Conservation (phyloP, 2,888 invertebrate genomes). For the Orthosia incerta region DNA sequence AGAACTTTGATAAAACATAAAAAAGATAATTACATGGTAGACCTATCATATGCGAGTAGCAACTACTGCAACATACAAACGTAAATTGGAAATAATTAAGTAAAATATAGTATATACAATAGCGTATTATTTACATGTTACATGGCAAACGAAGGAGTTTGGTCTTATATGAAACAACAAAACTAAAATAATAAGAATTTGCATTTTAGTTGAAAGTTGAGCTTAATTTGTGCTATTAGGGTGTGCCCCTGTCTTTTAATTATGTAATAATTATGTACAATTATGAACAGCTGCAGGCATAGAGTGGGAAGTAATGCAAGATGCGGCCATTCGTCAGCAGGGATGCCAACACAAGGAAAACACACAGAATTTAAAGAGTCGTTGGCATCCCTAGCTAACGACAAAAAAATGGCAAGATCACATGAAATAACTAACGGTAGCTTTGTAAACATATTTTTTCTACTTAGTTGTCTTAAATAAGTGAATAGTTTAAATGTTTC, state of each 20-base stretch:
- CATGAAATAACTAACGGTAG: constrained; percentile 38
- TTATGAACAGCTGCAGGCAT: constrained; percentile 56
- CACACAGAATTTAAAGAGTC: neutral
- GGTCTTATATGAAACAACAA: constrained; percentile 75
- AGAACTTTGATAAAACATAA: constrained; percentile 71
- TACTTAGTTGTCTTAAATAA: constrained; percentile 20
- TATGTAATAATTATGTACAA: constrained; percentile 60
- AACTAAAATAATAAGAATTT: constrained; percentile 68
- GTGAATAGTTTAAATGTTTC: constrained; percentile 15
- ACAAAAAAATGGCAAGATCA: constrained; percentile 62
- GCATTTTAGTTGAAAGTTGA: constrained; percentile 75
- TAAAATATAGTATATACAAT: constrained; percentile 74
- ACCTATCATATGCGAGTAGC: constrained; percentile 56
- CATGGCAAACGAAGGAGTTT: constrained; percentile 87
- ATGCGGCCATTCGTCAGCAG: constrained; percentile 39
- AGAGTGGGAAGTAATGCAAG: constrained; percentile 55
- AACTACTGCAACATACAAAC: constrained; percentile 66
- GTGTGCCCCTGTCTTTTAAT: constrained; percentile 71
- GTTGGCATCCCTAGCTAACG: constrained; percentile 20
- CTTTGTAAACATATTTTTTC: constrained; percentile 36
- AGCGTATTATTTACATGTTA: constrained; percentile 82
- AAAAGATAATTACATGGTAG: constrained; percentile 63
- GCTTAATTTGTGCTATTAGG: constrained; percentile 76
- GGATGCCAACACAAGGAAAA: constrained; percentile 18
- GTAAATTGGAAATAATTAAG: constrained; percentile 66